These are phyloP conservation scores for Bolinopsis microptera DNA, from an alignment of 37 sponge, comb jelly and placozoan species.

Conservation along the genomic window DNA sequence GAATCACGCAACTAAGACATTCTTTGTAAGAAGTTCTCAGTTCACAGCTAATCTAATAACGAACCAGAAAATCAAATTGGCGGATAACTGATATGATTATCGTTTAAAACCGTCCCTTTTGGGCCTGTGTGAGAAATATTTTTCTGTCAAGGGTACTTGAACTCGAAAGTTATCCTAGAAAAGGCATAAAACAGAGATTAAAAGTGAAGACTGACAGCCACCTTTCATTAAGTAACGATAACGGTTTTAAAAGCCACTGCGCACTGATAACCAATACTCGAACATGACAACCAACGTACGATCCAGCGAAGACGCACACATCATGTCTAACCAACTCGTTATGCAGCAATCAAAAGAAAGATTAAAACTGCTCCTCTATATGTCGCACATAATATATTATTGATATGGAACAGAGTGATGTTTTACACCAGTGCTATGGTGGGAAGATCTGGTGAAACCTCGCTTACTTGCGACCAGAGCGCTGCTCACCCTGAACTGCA, in stretches of 20 bases:
- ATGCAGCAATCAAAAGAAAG: not conserved
- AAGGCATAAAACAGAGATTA: not conserved
- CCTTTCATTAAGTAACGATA: no score
- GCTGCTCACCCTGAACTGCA: not conserved
- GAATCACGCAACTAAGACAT: not conserved
- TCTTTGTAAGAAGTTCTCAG: not conserved
- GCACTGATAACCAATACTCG: no score
- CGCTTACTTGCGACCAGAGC: not conserved
- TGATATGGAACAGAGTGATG: not conserved
- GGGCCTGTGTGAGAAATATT: not conserved
- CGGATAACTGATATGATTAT: not conserved
- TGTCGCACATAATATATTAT: not conserved
- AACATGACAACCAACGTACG: no score
- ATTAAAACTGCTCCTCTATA: not conserved
- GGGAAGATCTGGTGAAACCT: not conserved
- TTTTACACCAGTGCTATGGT: not conserved
- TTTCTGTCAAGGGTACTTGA: not conserved
- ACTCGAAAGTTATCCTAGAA: not conserved
- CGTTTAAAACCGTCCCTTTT: not conserved
- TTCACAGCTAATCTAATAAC: not conserved
- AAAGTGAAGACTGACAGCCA: no score
- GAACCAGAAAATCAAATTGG: not conserved
- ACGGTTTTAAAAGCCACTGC: no score
- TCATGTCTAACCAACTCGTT: not conserved
- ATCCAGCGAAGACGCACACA: not conserved